Conservation (phyloP, 1,140 invertebrate genomes). For the Eumaeus atala region DNA sequence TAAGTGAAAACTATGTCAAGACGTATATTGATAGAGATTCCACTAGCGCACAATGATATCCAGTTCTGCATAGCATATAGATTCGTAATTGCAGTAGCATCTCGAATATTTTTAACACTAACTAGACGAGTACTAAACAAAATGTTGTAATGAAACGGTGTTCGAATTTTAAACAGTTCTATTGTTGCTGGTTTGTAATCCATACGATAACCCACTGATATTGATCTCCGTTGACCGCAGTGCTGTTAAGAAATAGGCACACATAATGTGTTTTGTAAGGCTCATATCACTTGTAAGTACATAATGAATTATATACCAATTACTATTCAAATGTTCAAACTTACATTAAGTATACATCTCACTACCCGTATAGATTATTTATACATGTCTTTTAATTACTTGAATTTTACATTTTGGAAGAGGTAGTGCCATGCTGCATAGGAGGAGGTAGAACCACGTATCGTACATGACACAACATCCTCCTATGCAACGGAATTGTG, state of each 20-base stretch:
- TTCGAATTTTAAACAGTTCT: slow-evolving; percentile 11
- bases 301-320: slow-evolving; percentile 1
- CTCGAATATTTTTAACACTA: slow-evolving; percentile 9
- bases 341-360: too few relatives aligned
- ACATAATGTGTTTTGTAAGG: slow-evolving; percentile 1
- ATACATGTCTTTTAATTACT: too few relatives aligned
- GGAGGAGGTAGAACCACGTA: too few relatives aligned
- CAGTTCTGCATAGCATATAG: not conserved
- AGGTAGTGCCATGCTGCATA: too few relatives aligned
- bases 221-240: slow-evolving; percentile 5
- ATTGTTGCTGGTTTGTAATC: slow-evolving; percentile 10
- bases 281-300: not conserved
- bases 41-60: too few relatives aligned
- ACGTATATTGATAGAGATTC: too few relatives aligned
- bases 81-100: not conserved
- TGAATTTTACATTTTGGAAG: too few relatives aligned
- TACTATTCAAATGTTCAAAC: not conserved
- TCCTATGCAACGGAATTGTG: too few relatives aligned
- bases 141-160: not conserved
- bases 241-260: slow-evolving; percentile 2
- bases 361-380: too few relatives aligned
- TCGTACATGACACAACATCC: too few relatives aligned
- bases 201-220: slow-evolving; percentile 1
- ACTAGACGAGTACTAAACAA: not conserved
- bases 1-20: too few relatives aligned